These are phyloP conservation scores for Orchesellides sinensis DNA, from an alignment of 2,888 invertebrate genomes.

Conservation along the genomic window DNA sequence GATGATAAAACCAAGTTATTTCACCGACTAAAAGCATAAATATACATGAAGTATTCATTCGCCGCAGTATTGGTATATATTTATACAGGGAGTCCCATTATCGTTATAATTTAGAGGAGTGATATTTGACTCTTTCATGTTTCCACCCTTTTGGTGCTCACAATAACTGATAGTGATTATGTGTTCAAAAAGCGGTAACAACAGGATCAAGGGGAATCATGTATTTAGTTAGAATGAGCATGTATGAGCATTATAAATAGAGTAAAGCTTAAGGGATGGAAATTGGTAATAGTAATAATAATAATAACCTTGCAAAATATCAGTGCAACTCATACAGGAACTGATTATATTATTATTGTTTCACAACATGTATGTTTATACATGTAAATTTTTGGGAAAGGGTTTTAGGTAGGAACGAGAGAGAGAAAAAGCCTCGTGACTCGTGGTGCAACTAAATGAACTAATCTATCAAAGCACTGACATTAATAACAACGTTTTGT, in stretches of 20 bases:
- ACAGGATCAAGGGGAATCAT: not conserved
- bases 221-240: not conserved
- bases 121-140: slow-evolving; percentile 58
- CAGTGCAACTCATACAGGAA: slow-evolving; percentile 38
- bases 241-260: not conserved
- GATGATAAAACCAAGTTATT: not conserved
- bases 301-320: slow-evolving; percentile 45
- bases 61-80: not conserved
- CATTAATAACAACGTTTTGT: slow-evolving; percentile 67
- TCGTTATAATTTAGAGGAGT: slow-evolving; percentile 37
- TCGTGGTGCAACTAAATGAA: slow-evolving; percentile 60
- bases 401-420: slow-evolving; percentile 8
- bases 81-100: not conserved
- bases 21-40: not conserved
- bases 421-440: slow-evolving; percentile 46
- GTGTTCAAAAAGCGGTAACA: slow-evolving; percentile 41
- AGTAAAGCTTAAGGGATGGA: not conserved
- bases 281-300: slow-evolving; percentile 49
- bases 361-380: too few species aligned
- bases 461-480: slow-evolving; percentile 74
- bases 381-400: slow-evolving; percentile 7
- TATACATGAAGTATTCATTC: not conserved
- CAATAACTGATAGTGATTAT: slow-evolving; percentile 36
- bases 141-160: slow-evolving; percentile 42
- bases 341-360: slow-evolving; percentile 45